Evolutionary conservation across 1,140 invertebrate genomes (phyloP).

Genomic region (Drosophila sturtevanti): DNA sequence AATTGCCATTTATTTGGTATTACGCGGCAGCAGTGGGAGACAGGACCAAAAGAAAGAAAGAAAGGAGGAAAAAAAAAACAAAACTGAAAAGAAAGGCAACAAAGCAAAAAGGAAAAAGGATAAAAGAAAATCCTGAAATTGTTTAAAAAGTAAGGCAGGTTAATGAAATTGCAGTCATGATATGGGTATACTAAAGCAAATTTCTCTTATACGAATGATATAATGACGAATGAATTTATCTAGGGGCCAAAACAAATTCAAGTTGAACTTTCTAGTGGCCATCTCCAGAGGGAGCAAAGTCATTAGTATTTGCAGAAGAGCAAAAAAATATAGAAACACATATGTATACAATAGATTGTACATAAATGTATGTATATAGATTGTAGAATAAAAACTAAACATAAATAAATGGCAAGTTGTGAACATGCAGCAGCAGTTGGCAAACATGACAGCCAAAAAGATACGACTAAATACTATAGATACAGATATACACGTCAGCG

Average conservation of each 20-base stretch:
- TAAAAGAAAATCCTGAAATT: constrained; percentile 26
- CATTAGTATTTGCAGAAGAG: constrained; percentile 3
- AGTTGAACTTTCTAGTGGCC: constrained; percentile 3
- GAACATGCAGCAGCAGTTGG: constrained; percentile 61
- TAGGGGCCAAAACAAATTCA: background rate
- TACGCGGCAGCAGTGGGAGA: constrained; percentile 32
- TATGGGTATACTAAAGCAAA: background rate
- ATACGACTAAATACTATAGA: constrained; percentile 42
- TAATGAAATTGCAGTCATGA: constrained; percentile 43
- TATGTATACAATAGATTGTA: too few relatives aligned
- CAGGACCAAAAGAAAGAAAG: constrained; percentile 32
- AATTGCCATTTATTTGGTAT: constrained; percentile 65
- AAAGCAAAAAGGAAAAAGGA: constrained; percentile 3
- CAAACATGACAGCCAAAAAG: constrained; percentile 40
- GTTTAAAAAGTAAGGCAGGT: constrained; percentile 21
- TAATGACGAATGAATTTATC: constrained; percentile 4
- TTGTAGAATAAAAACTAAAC: background rate
- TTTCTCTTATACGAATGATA: background rate
- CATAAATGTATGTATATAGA: background rate
- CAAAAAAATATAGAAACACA: background rate
- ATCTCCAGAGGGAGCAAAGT: constrained; percentile 1
- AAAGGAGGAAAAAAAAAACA: constrained; percentile 13
- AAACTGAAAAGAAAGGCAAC: constrained; percentile 37
- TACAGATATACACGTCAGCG: constrained; percentile 77
- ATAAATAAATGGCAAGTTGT: constrained; percentile 61